phyloP scores from a whole-genome alignment of 2,113 vertebrate genomes.

The Myotis yumanensis region DNA sequence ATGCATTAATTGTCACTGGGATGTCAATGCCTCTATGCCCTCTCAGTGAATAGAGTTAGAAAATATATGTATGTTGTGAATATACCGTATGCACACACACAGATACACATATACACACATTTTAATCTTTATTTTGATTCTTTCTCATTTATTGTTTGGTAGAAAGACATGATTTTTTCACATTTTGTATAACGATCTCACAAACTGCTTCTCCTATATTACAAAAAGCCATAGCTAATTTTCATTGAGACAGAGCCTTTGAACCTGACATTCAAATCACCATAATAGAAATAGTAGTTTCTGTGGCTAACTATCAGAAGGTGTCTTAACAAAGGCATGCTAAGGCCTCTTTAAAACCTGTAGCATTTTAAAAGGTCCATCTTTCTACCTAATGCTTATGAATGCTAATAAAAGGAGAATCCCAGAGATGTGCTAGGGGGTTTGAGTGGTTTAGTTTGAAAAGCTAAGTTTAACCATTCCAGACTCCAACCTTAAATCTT shows the following conservation, averaged over 20 bases:
- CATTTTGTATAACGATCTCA: neutral
- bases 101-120: neutral
- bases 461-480: neutral
- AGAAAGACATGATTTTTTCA: neutral
- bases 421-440: neutral
- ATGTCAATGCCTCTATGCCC: neutral
- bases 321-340: neutral
- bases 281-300: neutral
- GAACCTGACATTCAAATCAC: neutral
- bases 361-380: neutral
- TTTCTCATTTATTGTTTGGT: constrained; percentile 18
- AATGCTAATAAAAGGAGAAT: neutral
- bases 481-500: neutral
- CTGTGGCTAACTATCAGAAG: neutral
- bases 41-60: neutral
- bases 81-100: neutral
- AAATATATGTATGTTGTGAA: neutral
- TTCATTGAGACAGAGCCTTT: neutral
- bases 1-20: neutral
- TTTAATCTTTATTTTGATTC: neutral
- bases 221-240: neutral
- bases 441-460: neutral
- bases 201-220: neutral
- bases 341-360: neutral
- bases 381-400: neutral